Base-by-base conservation (phyloP, 2,797 vertebrate species). In the Sebastes jordani region DNA sequence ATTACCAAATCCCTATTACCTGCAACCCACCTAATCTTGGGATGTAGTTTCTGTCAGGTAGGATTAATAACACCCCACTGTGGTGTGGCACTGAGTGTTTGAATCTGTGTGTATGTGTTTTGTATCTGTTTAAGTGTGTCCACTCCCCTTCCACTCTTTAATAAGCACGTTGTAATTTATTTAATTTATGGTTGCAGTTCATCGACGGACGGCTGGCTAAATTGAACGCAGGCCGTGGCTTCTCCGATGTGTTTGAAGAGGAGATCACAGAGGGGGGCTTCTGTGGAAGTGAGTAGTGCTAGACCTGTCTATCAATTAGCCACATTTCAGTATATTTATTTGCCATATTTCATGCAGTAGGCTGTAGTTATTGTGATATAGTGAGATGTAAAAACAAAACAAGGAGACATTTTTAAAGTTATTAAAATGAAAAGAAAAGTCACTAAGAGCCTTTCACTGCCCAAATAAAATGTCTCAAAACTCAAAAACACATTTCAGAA, bases 201-300 rank as follows among this genome's bases (percentile, higher is more conserved):
- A 99, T 99, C 92, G 98, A 99, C 84, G 97, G 98, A 91, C 97
- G 98, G 25, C 96, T 99, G 88, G 97, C 97, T 93, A 99, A 98
- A 94, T 95, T 99, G 93, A 99, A 99, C 79, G 93, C 97, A 91
- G 98, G 98, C 93, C 97, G 95, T 58, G 98, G 97, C 80, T 99
- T 99, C 95, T 97, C 96, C 5, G 98, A 99, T 90, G 84, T 95
- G 90, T 99, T 99, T 95, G 98, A 99, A 95, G 97, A 99, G 86
- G 98, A 99, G 95, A 99, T 99, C 95, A 99, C 97, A 86, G 95
- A 97, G 71, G 97, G 98, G 84, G 97, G 97, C 91, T 99, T 98
- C 93, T 97, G 95, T 96, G 96, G 97, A 97, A 97, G 98, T 99
- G 96, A 95, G 93, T 95, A 91, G 80, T 86, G 73, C 76, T 71